A percentile compares a stretch with the other conserved stretches of the same genome.
Evolutionary conservation across 1,140 invertebrate species (phyloP).

Genomic region (Saccostrea echinata): DNA sequence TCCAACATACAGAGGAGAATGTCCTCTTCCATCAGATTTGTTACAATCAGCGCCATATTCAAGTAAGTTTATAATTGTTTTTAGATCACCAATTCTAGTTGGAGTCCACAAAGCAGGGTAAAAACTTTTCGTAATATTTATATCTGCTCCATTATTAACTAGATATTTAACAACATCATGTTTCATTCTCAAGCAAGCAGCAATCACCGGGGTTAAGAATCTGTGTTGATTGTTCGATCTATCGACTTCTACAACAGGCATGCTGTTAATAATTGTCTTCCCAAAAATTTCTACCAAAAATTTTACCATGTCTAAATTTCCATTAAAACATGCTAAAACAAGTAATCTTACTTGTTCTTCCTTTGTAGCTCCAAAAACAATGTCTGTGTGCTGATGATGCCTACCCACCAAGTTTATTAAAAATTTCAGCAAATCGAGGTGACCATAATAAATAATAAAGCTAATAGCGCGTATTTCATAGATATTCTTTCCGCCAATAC

Average conservation of each 20-base stretch:
- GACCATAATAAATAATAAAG: not conserved
- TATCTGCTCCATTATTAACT: not conserved
- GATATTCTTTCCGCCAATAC: not conserved
- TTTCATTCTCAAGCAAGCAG: not conserved
- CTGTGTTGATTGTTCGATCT: not conserved
- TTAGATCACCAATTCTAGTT: not conserved
- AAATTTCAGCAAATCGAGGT: not conserved
- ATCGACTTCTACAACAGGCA: not conserved
- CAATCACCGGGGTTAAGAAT: not conserved
- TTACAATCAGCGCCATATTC: not conserved
- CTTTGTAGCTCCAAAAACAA: not conserved
- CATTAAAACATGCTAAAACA: not conserved
- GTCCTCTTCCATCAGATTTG: not conserved
- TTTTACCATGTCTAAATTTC: not conserved
- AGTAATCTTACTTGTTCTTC: not conserved
- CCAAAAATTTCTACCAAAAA: not conserved
- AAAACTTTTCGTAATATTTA: not conserved
- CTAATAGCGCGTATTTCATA: not conserved
- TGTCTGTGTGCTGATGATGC: not conserved
- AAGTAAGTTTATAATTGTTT: not conserved
- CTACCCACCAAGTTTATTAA: not conserved
- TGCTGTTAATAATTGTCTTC: not conserved
- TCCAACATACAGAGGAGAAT: not conserved
- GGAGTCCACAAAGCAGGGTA: not conserved
- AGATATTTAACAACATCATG: not conserved